phyloP scores from a whole-genome alignment of 2,888 invertebrate species.

The Oxycera nigricornis region DNA sequence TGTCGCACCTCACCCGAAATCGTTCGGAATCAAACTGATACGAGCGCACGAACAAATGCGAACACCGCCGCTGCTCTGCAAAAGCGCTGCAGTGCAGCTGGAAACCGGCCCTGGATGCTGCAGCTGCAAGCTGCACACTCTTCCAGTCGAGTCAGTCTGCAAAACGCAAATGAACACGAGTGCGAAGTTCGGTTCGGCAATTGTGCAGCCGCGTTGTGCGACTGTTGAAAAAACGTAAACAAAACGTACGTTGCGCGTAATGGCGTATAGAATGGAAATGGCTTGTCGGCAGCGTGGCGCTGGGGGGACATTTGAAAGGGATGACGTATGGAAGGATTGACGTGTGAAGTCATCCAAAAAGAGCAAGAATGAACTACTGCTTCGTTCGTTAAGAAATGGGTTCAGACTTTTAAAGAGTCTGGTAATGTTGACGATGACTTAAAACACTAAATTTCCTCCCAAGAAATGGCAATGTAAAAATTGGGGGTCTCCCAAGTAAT shows the following conservation, averaged over 20 bases:
- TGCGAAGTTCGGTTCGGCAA: background rate
- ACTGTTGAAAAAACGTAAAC: conserved; percentile 16
- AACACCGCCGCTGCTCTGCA: background rate
- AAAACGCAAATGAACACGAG: too few relatives aligned
- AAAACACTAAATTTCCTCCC: too few relatives aligned
- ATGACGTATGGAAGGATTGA: too few relatives aligned
- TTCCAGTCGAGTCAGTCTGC: too few relatives aligned
- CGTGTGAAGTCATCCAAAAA: too few relatives aligned
- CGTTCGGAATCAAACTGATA: conserved; percentile 20
- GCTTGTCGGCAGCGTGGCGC: conserved; percentile 2
- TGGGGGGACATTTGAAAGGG: too few relatives aligned
- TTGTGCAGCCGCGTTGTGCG: background rate
- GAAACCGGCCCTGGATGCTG: conserved; percentile 10
- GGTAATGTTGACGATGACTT: too few relatives aligned
- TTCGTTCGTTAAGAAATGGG: too few relatives aligned
- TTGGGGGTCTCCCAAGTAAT: too few relatives aligned
- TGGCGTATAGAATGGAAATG: conserved; percentile 2
- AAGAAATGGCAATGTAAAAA: too few relatives aligned
- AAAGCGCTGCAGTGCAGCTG: background rate
- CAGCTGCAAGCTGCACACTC: background rate
- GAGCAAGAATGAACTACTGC: too few relatives aligned
- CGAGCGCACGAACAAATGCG: background rate
- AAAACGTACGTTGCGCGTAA: background rate
- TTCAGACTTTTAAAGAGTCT: too few relatives aligned
- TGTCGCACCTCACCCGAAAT: background rate